A percentile compares a stretch with the other conserved stretches of the same genome.
phyloP scores from a whole-genome alignment of 2,113 vertebrate genomes.

The Amphiprion ocellaris region DNA sequence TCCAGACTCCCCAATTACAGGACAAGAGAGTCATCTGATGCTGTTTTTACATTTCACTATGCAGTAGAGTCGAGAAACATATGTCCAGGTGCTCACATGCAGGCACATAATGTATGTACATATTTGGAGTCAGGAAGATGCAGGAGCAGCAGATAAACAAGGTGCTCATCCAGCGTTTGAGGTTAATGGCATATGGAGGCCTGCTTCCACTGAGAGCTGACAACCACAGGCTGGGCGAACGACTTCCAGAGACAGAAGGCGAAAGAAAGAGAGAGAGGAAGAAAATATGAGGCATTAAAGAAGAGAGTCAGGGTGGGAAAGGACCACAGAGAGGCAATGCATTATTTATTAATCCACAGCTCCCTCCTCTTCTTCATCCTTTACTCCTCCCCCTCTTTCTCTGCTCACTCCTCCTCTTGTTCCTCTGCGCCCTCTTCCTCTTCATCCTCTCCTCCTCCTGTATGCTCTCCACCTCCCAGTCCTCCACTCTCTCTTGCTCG shows the following conservation, averaged over 20 bases:
- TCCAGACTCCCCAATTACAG: too few relatives aligned
- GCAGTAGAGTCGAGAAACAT: background rate
- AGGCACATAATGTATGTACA: background rate
- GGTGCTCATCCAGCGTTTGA: slow-evolving; percentile 34
- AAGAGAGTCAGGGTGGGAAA: slow-evolving; percentile 35
- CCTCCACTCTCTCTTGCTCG: slow-evolving; percentile 68
- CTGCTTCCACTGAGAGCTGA: slow-evolving; percentile 51
- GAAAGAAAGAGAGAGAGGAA: slow-evolving; percentile 2
- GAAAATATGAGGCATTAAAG: slow-evolving; percentile 28
- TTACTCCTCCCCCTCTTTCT: slow-evolving; percentile 73
- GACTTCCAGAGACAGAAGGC: slow-evolving; percentile 10
- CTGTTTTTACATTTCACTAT: slow-evolving; percentile 9
- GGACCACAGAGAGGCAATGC: slow-evolving; percentile 57
- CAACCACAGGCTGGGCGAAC: slow-evolving; percentile 33
- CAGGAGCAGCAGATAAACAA: slow-evolving; percentile 34
- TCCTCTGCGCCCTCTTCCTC: slow-evolving; percentile 72
- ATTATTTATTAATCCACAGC: slow-evolving; percentile 74
- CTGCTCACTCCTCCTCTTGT: slow-evolving; percentile 41
- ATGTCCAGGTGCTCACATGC: background rate
- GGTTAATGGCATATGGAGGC: slow-evolving; percentile 43
- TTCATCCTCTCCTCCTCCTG: slow-evolving; percentile 23
- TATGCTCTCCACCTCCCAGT: slow-evolving; percentile 53
- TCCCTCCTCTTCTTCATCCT: slow-evolving; percentile 69
- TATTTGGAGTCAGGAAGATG: slow-evolving; percentile 6
- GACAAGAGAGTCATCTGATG: background rate